phyloP scores from a whole-genome alignment of 1,140 invertebrate species.

The Zaprionus ghesquierei region DNA sequence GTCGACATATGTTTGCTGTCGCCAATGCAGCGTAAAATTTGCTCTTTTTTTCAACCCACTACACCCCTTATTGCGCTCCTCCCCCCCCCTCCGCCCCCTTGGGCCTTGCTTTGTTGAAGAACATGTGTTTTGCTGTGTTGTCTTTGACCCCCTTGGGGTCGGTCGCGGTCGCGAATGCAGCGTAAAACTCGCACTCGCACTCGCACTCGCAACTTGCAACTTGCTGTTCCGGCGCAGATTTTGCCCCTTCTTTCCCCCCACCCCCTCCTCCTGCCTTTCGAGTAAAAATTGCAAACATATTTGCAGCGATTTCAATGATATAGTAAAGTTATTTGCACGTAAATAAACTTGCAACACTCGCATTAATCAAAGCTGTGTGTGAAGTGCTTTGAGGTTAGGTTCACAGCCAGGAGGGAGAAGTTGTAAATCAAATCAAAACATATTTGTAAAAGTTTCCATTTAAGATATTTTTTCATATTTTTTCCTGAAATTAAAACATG shows the following conservation, averaged over 20 bases:
- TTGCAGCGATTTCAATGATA: background rate
- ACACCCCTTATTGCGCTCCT: background rate
- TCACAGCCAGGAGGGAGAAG: background rate
- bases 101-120: slow-evolving; percentile 12
- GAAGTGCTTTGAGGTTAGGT: background rate
- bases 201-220: no score
- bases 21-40: slow-evolving; percentile 58
- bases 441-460: background rate
- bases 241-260: background rate
- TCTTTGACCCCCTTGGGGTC: slow-evolving; percentile 10
- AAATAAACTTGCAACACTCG: background rate
- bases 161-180: background rate
- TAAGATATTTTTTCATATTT: background rate
- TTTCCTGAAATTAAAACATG: background rate
- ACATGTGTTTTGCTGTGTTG: slow-evolving; percentile 31
- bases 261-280: background rate
- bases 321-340: background rate
- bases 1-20: slow-evolving; percentile 56
- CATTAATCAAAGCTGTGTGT: background rate
- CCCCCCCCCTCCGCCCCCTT: background rate
- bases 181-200: background rate
- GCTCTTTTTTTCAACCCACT: slow-evolving; percentile 24
- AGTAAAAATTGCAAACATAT: slow-evolving; percentile 22
- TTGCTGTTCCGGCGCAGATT: slow-evolving; percentile 21
- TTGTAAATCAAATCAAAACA: background rate